Evolutionary conservation across 2,888 invertebrate species (phyloP).

Genomic region (Acanthosoma haemorrhoidale): DNA sequence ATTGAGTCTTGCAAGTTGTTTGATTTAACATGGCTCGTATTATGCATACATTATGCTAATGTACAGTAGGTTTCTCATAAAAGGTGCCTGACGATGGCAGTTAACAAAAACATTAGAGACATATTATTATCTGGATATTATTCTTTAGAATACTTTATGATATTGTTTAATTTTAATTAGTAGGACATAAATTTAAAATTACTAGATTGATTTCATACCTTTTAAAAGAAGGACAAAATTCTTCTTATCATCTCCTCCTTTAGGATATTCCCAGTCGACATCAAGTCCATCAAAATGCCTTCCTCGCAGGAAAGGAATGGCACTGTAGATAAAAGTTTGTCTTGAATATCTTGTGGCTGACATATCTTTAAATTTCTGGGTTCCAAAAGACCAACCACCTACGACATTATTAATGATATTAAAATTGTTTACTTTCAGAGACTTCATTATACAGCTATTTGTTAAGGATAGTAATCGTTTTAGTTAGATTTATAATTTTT

Average conservation of each 20-base stretch:
- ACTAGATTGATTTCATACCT: constrained; percentile 53
- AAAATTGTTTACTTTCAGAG: neutral
- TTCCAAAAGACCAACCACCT: constrained; percentile 97
- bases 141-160: neutral
- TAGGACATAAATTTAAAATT: neutral
- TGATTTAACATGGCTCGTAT: too few species aligned
- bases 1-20: too few species aligned
- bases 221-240: constrained; percentile 84
- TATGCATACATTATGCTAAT: too few species aligned
- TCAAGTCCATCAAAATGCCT: constrained; percentile 84
- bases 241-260: constrained; percentile 86
- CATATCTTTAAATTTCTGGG: constrained; percentile 93
- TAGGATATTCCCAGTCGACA: constrained; percentile 89
- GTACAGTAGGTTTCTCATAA: too few species aligned
- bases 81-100: too few species aligned
- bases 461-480: neutral
- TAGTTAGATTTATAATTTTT: neutral
- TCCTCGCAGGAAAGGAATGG: constrained; percentile 82
- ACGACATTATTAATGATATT: neutral
- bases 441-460: too few species aligned
- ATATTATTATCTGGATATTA: neutral
- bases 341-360: constrained; percentile 77
- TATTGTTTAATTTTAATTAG: neutral
- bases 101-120: neutral
- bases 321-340: constrained; percentile 90